Conservation (phyloP, 2,113 vertebrate genomes). For the Delphinus delphis region DNA sequence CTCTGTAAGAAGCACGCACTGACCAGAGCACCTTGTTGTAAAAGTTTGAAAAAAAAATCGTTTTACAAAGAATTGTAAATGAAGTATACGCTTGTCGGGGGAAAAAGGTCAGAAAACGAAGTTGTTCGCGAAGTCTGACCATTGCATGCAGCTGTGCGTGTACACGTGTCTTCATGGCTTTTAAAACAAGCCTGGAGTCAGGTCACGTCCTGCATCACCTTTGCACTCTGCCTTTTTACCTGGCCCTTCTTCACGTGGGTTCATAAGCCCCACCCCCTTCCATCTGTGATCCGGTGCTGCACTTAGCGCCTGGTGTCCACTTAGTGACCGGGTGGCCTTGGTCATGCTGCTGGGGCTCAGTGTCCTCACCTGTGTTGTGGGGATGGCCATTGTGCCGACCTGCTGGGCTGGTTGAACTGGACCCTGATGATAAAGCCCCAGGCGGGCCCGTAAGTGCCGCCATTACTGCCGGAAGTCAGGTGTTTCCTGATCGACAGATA, state of each 20-base stretch:
- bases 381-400: accelerated
- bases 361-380: neutral
- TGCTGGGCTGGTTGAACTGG: neutral
- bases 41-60: neutral
- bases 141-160: accelerated
- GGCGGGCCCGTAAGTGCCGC: accelerated
- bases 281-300: neutral
- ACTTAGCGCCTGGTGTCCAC: neutral
- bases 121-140: accelerated
- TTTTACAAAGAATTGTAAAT: neutral
- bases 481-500: neutral
- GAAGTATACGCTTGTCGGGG: too few species aligned
- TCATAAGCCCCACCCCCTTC: accelerated
- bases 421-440: neutral
- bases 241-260: accelerated
- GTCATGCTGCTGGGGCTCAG: neutral
- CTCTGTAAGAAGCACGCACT: too few species aligned
- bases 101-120: neutral
- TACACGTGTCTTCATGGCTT: accelerated
- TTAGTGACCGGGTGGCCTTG: neutral
- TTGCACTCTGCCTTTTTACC: neutral
- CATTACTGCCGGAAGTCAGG: neutral
- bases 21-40: neutral
- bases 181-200: neutral
- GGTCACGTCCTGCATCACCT: accelerated